A percentile compares a stretch with the other conserved stretches of the same genome.
Conservation (phyloP, 1,140 invertebrate genomes). For the Microplitis demolitor region DNA sequence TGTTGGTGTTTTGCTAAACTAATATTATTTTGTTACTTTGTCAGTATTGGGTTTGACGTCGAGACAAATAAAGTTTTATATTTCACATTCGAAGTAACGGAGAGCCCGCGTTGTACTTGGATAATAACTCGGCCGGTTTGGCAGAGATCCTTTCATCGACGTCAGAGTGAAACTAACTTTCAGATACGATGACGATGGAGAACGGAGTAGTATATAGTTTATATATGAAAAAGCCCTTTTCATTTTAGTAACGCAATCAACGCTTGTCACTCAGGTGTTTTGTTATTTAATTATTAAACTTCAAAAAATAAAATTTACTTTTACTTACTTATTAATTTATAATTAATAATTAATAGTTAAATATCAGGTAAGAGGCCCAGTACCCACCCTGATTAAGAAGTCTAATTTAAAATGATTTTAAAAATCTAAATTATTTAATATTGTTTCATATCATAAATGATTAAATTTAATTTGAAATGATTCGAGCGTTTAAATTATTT, state of each 20-base stretch:
- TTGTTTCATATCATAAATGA: no score
- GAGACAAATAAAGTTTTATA: neutral
- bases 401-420: no score
- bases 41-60: neutral
- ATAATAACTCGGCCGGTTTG: conserved; percentile 16
- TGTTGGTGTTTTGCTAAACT: neutral
- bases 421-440: no score
- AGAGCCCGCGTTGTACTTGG: neutral
- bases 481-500: no score
- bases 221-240: neutral
- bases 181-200: neutral
- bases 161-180: conserved; percentile 16
- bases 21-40: neutral
- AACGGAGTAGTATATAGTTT: neutral
- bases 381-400: no score
- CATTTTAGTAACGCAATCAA: neutral
- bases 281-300: no score
- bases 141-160: conserved; percentile 13
- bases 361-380: no score
- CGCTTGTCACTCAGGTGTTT: neutral
- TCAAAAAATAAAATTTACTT: no score
- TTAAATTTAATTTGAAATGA: no score
- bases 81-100: conserved; percentile 2
- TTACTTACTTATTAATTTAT: no score
- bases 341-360: no score